Evolutionary conservation across 2,113 vertebrate genomes (phyloP), one percentile per base, ranked within the genome.

Genomic region (Grus americana): DNA sequence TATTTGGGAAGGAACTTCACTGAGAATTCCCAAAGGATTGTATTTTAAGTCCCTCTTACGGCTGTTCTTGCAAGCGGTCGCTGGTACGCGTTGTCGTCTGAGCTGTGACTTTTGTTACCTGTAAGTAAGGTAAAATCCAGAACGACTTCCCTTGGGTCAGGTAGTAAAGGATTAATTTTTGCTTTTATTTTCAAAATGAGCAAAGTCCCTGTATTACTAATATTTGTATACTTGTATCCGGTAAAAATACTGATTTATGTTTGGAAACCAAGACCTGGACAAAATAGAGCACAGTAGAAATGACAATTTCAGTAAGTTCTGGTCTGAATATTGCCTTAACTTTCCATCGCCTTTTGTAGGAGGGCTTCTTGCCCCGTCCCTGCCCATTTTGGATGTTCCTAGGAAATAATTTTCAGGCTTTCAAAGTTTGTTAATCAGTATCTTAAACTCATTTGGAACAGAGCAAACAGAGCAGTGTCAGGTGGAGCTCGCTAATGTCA

Each of bases 391-490:
- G 38, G 61, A 7, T 78, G 26, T 58, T 85, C 46, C 58, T 68
- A 55, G 70, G 54, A 90, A 86, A 67, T 71, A 42, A 59, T 70
- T 83, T 83, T 61, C 46, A 47, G 57, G 22, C 26, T 91, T 87
- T 79, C 66, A 85, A 82, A 66, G 32, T 85, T 90, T 75, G 54
- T 87, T 81, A 55, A 90, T 93, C 59, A 47, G 42, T 88, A 67
- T 66, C 87, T 92, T 82, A 76, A 91, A 87, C 23, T 92, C 32
- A 79, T 91, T 87, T 85, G 84, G 73, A 65, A 47, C 30, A 82
- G 38, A 79, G 92, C 78, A 92, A 95, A 91, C 30, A 90, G 82
- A 88, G 80, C 63, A 38, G 59, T 36, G 95, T 90, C 76, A 93
- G 49, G 81, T 87, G 78, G 59, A 86, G 38, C 91, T 92, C 55